Base-by-base conservation (phyloP, 2,113 vertebrate species). In the Brachirus orientalis region DNA sequence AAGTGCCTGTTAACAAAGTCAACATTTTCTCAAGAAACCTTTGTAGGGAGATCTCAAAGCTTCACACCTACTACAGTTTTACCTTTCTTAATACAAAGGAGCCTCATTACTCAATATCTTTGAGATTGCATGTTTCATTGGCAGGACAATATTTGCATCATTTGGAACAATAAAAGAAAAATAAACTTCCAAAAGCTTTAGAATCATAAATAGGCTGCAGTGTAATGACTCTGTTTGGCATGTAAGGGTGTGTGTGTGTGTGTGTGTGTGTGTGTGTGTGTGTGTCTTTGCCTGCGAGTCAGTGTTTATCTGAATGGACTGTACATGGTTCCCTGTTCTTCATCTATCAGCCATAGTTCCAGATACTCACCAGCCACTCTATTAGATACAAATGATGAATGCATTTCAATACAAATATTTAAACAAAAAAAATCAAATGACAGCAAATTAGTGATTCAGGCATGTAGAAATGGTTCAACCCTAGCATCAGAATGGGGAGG, bases 131-230 rank as follows among this genome's bases (percentile, higher is more conserved):
- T 35, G 59, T 62, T 72, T 63, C 58, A 50, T 20, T 67, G 53
- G 59, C 54, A 59, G 35, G 53, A 33, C 53, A 50, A 51, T 84
- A 43, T 85, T 79, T 76, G 46, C 75, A 69, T 35, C 59, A 10
- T 69, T 65, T 6, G 33, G 18, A 70, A 68, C 50, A 66, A 77
- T 71, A 43, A 79, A 73, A 72, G 54, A 69, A 66, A 76, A 50
- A 18, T 10, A n/a, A 41, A 37, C 44, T 52, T 48, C 33, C 46
- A 36, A 70, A 75, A 74, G 63, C 69, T 36, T 51, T 45, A 4
- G 57, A 80, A 59, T 64, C 43, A 63, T 14, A 43, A 50, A 38
- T 33, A 1, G 51, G 56, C 44, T 33, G 51, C 45, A 38, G 56
- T 12, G 14, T 57, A 38, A 56, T 7, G 10, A 38, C 17, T 35